Evolutionary conservation across 2,888 invertebrate genomes (phyloP), one percentile per base, ranked within the genome.

Genomic region (Xestia xanthographa): DNA sequence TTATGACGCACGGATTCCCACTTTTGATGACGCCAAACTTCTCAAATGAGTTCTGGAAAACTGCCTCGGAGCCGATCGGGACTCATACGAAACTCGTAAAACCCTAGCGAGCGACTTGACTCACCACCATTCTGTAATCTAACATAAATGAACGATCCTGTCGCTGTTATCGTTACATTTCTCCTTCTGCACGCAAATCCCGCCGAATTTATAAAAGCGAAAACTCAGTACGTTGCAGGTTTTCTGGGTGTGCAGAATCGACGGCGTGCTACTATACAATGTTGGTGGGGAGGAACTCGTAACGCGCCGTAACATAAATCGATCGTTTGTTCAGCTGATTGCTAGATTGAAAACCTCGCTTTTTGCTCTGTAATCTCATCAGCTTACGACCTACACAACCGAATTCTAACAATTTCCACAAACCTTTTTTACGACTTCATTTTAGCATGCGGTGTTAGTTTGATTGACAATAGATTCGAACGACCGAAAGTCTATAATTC

Each of bases 21-120:
- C 91, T 93, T 87, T 92, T 93, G 93, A 95, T 93, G 94, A 94
- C 92, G 88, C 86, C 89, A 92, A 94, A 95, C 92, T 95, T 95
- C 92, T 90, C 89, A 93, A 94, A 95, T 93, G 92, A 93, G 93
- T 92, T 94, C 90, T 91, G 89, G 91, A 92, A 92, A 92, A 94
- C 93, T 93, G 92, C 91, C 91, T 92, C 90, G 87, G 84, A 89
- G 90, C 92, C 93, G 92, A 94, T 94, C 91, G 91, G 89, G 91
- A 93, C 93, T 92, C 94, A 93, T 94, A 93, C 92, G 90, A 93
- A 94, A 92, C 93, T 95, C 95, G 94, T 95, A 95, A 96, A 95
- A 95, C 91, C 92, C 91, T 87, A 89, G 90, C 90, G 90, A 92
- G 92, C 89, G 92, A 89, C 90, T 91, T 90, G 88, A 90, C 87